phyloP scores from a whole-genome alignment of 2,888 invertebrate species.

The Pemphredon lugubris region DNA sequence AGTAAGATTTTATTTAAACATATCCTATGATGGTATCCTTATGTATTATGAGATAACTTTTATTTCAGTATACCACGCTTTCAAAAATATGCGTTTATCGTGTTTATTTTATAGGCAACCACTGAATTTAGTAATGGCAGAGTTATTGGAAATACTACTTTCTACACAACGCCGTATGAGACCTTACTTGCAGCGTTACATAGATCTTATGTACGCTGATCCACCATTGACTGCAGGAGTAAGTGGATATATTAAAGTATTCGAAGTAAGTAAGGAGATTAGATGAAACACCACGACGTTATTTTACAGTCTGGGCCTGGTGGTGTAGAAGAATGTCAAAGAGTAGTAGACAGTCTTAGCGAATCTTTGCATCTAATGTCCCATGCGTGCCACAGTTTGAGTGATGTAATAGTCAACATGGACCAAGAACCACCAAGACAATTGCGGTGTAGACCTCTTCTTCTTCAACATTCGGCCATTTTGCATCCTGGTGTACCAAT shows the following conservation, averaged over 20 bases:
- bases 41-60: no score
- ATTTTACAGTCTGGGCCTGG: constrained; percentile 74
- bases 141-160: constrained; percentile 82
- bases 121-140: constrained; percentile 83
- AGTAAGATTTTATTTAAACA: constrained; percentile 36
- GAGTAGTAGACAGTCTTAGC: constrained; percentile 88
- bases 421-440: constrained; percentile 86
- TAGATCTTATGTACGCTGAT: constrained; percentile 84
- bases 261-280: background rate
- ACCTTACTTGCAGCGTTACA: constrained; percentile 86
- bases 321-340: constrained; percentile 83
- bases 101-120: constrained; percentile 71
- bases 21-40: background rate
- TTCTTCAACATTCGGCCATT: constrained; percentile 87
- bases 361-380: constrained; percentile 92
- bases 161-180: constrained; percentile 84
- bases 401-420: constrained; percentile 91
- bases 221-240: constrained; percentile 82
- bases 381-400: constrained; percentile 94
- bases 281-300: background rate
- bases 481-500: constrained; percentile 86
- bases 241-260: constrained; percentile 50
- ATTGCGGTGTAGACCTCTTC: constrained; percentile 87
- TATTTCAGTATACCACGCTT: no score
- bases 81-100: no score